A percentile compares a stretch with the other conserved stretches of the same genome.
Evolutionary conservation across 1,140 invertebrate species (phyloP).

Genomic region (Coptotermes formosanus): DNA sequence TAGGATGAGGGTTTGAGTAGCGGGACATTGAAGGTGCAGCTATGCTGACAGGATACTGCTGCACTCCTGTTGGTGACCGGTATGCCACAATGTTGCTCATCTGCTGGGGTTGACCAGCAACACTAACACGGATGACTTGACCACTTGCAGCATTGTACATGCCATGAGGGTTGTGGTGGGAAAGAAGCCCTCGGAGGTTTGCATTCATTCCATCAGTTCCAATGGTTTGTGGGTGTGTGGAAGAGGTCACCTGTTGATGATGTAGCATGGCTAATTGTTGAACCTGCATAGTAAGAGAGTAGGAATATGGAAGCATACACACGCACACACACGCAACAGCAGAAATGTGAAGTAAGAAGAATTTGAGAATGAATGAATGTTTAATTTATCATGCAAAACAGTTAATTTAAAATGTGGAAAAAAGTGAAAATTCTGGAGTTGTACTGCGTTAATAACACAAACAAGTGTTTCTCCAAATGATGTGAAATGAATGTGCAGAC

Average conservation of each 20-base stretch:
- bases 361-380: not conserved
- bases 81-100: conserved; percentile 7
- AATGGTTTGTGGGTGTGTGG: conserved; percentile 48
- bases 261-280: conserved; percentile 18
- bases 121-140: conserved; percentile 15
- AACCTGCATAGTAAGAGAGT: not conserved
- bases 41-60: conserved; percentile 8
- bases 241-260: conserved; percentile 48
- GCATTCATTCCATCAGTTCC: conserved; percentile 18
- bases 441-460: no score
- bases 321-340: not conserved
- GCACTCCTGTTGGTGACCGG: not conserved
- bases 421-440: no score
- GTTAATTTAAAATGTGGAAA: no score
- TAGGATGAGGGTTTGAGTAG: not conserved
- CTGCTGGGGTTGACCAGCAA: conserved; percentile 9
- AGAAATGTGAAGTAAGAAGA: not conserved
- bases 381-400: no score
- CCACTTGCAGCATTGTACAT: conserved; percentile 5
- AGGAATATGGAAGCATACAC: not conserved
- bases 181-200: conserved; percentile 37
- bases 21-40: not conserved
- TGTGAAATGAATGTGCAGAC: no score
- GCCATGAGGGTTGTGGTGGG: conserved; percentile 32
- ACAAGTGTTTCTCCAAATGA: no score